Conservation (phyloP, 2,113 vertebrate species). For the Spilogale gracilis region DNA sequence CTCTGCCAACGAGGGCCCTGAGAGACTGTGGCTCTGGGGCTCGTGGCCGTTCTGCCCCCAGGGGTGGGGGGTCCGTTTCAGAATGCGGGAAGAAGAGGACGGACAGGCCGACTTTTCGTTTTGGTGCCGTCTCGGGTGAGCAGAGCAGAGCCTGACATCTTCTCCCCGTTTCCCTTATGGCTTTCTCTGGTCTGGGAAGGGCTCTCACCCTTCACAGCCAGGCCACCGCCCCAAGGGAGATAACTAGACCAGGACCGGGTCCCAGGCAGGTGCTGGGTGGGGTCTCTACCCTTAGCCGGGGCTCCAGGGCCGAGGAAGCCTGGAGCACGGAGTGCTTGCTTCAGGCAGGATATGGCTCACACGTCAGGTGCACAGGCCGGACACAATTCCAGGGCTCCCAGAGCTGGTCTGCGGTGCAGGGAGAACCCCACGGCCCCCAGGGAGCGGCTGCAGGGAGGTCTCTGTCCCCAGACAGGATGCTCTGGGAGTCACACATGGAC, state of each 20-base stretch:
- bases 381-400: neutral
- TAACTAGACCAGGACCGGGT: neutral
- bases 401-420: rapidly evolving
- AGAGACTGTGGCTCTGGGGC: neutral
- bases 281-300: neutral
- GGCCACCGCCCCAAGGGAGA: neutral
- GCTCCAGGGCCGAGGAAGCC: neutral
- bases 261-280: neutral
- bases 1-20: neutral
- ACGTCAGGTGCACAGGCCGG: neutral
- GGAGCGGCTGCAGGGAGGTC: neutral
- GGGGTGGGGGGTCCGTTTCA: neutral
- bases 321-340: neutral
- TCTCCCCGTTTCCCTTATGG: too few relatives aligned
- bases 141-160: neutral
- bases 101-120: too few relatives aligned
- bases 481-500: neutral
- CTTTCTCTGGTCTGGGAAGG: neutral
- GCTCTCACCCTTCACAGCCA: neutral
- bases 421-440: neutral
- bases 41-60: neutral
- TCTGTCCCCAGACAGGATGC: too few relatives aligned
- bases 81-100: neutral
- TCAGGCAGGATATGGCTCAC: neutral
- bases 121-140: too few relatives aligned